phyloP scores from a whole-genome alignment of 2,113 vertebrate genomes.

The Chrysemys picta region DNA sequence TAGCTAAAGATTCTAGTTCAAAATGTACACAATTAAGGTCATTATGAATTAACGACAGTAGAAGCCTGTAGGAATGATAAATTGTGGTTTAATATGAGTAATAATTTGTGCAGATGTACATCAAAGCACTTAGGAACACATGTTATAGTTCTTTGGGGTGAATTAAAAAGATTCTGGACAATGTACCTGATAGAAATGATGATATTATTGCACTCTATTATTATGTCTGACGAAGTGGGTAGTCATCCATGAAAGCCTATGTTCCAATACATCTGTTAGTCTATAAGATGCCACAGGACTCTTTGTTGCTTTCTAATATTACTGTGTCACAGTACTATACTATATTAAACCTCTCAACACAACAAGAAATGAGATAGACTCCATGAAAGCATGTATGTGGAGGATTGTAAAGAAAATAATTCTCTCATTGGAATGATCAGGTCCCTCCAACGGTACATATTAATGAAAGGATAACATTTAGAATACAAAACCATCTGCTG shows the following conservation, averaged over 20 bases:
- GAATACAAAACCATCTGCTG: not conserved
- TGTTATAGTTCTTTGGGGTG: accelerated
- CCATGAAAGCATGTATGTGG: not conserved
- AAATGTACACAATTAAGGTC: not conserved
- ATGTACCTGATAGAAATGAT: not conserved
- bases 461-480: not conserved
- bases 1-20: not conserved
- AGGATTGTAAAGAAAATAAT: not conserved
- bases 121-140: not conserved
- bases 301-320: not conserved
- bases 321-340: not conserved
- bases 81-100: accelerated
- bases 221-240: too few species aligned
- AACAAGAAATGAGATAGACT: not conserved
- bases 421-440: not conserved
- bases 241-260: too few species aligned
- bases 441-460: not conserved
- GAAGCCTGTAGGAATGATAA: not conserved
- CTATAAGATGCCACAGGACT: too few species aligned
- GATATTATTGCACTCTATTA: not conserved
- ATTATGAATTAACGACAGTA: not conserved
- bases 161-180: not conserved
- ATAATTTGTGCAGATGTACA: not conserved
- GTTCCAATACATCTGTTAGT: too few species aligned
- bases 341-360: not conserved